phyloP scores from a whole-genome alignment of 1,140 invertebrate species.

The Phenacoccus solenopsis region DNA sequence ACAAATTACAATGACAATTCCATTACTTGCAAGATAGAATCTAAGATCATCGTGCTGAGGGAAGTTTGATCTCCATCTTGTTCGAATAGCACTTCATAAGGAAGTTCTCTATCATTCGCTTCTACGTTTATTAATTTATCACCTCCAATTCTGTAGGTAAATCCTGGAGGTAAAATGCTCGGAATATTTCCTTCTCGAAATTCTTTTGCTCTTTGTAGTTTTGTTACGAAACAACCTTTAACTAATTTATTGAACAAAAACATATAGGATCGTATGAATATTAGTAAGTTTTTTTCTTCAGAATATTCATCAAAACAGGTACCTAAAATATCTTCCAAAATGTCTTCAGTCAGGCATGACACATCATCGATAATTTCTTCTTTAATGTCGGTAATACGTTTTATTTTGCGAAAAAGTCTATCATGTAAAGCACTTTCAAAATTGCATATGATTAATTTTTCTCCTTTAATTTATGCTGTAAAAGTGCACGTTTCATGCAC shows the following conservation, averaged over 20 bases:
- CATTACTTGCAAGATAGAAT: constrained; percentile 64
- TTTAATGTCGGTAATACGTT: not conserved
- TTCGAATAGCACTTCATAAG: constrained; percentile 72
- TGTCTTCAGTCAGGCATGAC: not conserved
- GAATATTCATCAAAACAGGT: not conserved
- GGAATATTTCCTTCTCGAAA: constrained; percentile 36
- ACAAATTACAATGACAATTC: too few species aligned
- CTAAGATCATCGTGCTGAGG: constrained; percentile 68
- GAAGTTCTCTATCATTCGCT: constrained; percentile 59
- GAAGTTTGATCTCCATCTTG: constrained; percentile 70
- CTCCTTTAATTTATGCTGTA: too few species aligned
- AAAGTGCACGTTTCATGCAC: not conserved
- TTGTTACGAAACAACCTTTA: constrained; percentile 71
- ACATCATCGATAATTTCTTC: not conserved
- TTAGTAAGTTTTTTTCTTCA: not conserved
- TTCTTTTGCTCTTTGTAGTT: constrained; percentile 48
- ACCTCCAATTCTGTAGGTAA: constrained; percentile 59
- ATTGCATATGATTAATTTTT: too few species aligned
- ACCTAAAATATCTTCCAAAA: constrained; percentile 24
- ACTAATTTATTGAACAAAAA: constrained; percentile 23
- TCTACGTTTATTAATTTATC: constrained; percentile 45
- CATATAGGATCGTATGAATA: not conserved
- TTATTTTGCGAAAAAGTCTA: not conserved
- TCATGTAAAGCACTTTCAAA: not conserved
- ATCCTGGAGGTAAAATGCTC: constrained; percentile 38